phyloP scores from a whole-genome alignment of 2,888 invertebrate genomes.

The Chrysolina oricalcia region DNA sequence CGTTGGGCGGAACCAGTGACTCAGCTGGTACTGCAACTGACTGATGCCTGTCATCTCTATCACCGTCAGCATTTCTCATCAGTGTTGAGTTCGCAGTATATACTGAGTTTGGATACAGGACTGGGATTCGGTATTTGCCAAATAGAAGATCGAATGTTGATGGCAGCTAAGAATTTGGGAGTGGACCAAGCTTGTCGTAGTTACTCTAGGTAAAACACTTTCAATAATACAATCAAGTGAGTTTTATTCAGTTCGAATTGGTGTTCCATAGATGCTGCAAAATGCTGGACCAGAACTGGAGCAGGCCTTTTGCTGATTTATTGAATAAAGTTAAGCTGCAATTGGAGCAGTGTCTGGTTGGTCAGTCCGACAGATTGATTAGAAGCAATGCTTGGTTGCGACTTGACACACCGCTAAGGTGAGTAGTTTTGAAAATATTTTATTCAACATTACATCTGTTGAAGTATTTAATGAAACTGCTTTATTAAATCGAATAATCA shows the following conservation, averaged over 20 bases:
- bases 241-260: not conserved
- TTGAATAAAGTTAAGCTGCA: constrained; percentile 78
- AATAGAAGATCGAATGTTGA: constrained; percentile 85
- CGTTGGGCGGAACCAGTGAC: constrained; percentile 90
- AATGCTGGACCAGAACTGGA: constrained; percentile 66
- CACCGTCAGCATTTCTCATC: constrained; percentile 85
- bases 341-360: constrained; percentile 81
- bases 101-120: constrained; percentile 78
- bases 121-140: constrained; percentile 83
- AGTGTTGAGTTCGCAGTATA: constrained; percentile 75
- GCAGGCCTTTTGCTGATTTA: constrained; percentile 69
- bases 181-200: constrained; percentile 89
- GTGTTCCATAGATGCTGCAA: constrained; percentile 65
- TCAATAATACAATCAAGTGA: not conserved
- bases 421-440: constrained; percentile 34
- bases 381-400: constrained; percentile 79
- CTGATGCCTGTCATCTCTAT: constrained; percentile 87
- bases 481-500: too few species aligned
- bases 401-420: constrained; percentile 73
- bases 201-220: constrained; percentile 72
- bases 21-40: constrained; percentile 84
- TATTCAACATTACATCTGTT: not conserved
- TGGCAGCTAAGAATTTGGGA: constrained; percentile 85
- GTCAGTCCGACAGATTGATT: constrained; percentile 80
- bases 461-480: too few species aligned